Percentiles rank a stretch among this genome's conserved stretches.
phyloP scores from a whole-genome alignment of 1,140 invertebrate genomes.

The Hyphantria cunea region DNA sequence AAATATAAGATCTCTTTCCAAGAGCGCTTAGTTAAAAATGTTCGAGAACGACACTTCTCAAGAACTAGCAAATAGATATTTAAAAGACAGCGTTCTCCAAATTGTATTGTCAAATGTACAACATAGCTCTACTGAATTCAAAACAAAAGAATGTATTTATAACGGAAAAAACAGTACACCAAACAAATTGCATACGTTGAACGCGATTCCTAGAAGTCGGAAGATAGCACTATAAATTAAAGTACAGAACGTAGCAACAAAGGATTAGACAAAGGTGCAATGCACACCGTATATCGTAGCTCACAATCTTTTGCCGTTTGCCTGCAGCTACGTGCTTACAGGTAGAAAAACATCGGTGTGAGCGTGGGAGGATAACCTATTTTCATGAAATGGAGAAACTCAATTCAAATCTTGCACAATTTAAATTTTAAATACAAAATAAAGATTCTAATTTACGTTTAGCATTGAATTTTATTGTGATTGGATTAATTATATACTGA shows the following conservation, averaged over 20 bases:
- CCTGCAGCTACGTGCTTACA: constrained; percentile 3
- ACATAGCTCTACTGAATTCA: no score
- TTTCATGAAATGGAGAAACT: neutral
- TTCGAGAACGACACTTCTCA: no score
- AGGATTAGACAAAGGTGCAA: constrained; percentile 17
- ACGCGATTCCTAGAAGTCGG: neutral
- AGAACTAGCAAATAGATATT: no score
- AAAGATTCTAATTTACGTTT: no score
- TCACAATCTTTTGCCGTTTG: neutral
- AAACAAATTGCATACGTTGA: neutral
- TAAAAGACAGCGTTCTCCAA: no score
- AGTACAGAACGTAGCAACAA: constrained; percentile 10
- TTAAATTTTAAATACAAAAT: no score
- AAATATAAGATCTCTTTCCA: no score
- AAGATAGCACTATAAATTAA: constrained; percentile 17
- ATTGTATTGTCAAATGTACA: no score
- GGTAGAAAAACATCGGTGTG: neutral
- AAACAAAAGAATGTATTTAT: neutral
- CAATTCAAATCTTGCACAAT: neutral
- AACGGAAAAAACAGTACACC: constrained; percentile 3
- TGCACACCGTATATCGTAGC: constrained; percentile 14
- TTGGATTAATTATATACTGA: no score
- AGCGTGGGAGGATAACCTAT: neutral
- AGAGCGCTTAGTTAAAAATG: no score
- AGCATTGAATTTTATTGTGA: no score